Conservation (phyloP, 2,797 vertebrate species). For the Chaetophractus vellerosus region DNA sequence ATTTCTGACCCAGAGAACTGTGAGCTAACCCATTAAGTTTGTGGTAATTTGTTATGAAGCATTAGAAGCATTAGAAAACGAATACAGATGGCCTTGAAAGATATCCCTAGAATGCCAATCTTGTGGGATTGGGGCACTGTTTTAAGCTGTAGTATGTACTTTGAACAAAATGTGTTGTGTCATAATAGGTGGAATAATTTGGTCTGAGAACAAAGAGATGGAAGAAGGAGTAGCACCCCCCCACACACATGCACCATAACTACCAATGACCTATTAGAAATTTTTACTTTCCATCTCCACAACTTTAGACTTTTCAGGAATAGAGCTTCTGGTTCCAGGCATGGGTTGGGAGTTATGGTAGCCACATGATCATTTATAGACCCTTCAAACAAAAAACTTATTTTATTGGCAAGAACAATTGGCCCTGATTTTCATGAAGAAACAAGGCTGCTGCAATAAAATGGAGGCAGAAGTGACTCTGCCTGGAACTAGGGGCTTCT, state of each 20-base stretch:
- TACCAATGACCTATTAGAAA: not conserved
- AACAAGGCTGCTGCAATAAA: not conserved
- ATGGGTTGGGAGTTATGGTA: not conserved
- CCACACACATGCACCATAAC: not conserved
- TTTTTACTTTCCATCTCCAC: not conserved
- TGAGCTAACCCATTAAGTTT: not conserved
- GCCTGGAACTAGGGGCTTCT: not conserved
- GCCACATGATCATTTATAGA: not conserved
- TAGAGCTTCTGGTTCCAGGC: not conserved
- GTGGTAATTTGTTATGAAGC: not conserved
- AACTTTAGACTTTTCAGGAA: not conserved
- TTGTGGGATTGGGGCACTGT: not conserved
- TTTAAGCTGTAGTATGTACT: not conserved
- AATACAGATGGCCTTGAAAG: not conserved
- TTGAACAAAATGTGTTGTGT: not conserved
- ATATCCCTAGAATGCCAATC: not conserved
- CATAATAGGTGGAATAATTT: not conserved
- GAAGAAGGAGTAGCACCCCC: not conserved
- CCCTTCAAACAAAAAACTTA: not conserved
- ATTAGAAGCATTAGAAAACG: not conserved
- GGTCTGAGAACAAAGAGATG: not conserved
- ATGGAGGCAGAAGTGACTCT: not conserved
- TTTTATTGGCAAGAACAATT: not conserved
- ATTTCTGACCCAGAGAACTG: not conserved
- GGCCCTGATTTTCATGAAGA: constrained; percentile 8